Percentiles rank a stretch among this genome's conserved stretches.
Evolutionary conservation across 2,888 invertebrate species (phyloP).

Genomic region (Caenorhabditis sp.): DNA sequence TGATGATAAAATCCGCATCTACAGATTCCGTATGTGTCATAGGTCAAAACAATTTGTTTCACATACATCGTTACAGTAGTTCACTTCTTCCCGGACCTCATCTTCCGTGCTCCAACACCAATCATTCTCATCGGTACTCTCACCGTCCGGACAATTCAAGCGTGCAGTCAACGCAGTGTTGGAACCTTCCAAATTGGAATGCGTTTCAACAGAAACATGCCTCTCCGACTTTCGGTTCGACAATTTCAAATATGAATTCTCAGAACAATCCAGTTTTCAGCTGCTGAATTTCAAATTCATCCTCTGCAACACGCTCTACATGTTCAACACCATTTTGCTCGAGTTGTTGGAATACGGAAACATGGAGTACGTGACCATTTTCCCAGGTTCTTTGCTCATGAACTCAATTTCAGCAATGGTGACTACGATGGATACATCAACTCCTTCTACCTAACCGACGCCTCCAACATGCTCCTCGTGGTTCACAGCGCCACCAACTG

Average conservation of each 20-base stretch:
- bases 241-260: not conserved
- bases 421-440: constrained; percentile 72
- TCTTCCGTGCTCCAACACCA: constrained; percentile 82
- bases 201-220: constrained; percentile 70
- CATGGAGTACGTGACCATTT: constrained; percentile 50
- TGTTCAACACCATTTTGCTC: constrained; percentile 82
- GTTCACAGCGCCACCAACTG: constrained; percentile 82
- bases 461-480: constrained; percentile 80
- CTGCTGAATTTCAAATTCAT: constrained; percentile 81
- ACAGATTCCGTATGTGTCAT: constrained; percentile 57
- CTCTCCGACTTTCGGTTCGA: constrained; percentile 71
- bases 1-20: constrained; percentile 67
- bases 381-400: not conserved
- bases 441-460: constrained; percentile 79
- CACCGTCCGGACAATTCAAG: constrained; percentile 79
- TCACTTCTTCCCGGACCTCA: constrained; percentile 80
- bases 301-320: constrained; percentile 81
- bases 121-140: constrained; percentile 79
- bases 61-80: constrained; percentile 71
- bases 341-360: constrained; percentile 79
- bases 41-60: not conserved
- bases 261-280: constrained; percentile 62
- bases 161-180: constrained; percentile 71
- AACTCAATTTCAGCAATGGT: constrained; percentile 44
- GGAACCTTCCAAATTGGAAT: constrained; percentile 66